Conservation (phyloP, 2,888 invertebrate species). For the Anagyrus pseudococci region DNA sequence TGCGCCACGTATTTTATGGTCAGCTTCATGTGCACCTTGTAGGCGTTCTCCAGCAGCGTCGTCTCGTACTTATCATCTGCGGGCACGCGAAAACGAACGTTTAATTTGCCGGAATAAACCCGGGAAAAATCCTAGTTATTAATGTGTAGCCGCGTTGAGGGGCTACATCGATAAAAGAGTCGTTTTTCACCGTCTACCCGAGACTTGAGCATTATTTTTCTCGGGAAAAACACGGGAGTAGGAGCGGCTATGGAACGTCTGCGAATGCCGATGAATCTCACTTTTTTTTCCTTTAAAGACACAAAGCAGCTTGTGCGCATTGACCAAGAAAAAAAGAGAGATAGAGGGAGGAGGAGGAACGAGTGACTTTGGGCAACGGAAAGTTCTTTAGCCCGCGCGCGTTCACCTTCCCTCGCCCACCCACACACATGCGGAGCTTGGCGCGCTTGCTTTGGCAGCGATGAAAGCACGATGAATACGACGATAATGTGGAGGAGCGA, state of each 20-base stretch:
- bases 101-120: too few relatives aligned
- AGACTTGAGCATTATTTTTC: too few relatives aligned
- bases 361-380: background rate
- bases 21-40: conserved; percentile 65
- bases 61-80: conserved; percentile 63
- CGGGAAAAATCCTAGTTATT: too few relatives aligned
- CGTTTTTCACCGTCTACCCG: too few relatives aligned
- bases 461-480: background rate
- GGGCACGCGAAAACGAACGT: too few relatives aligned
- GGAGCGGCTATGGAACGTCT: background rate
- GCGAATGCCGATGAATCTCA: conserved; percentile 12
- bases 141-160: too few relatives aligned
- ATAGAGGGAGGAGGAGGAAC: too few relatives aligned
- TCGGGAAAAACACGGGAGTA: conserved; percentile 1
- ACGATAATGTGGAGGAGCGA: conserved; percentile 19
- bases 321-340: background rate
- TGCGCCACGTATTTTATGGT: conserved; percentile 62
- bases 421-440: background rate
- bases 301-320: conserved; percentile 5
- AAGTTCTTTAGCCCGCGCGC: conserved; percentile 3
- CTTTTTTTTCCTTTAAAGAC: background rate
- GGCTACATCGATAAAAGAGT: too few relatives aligned
- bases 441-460: conserved; percentile 14
- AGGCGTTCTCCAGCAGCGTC: conserved; percentile 60
- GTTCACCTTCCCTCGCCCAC: background rate